Evolutionary conservation across 2,797 vertebrate genomes (phyloP).

Genomic region (Mormyrops attenuatus): DNA sequence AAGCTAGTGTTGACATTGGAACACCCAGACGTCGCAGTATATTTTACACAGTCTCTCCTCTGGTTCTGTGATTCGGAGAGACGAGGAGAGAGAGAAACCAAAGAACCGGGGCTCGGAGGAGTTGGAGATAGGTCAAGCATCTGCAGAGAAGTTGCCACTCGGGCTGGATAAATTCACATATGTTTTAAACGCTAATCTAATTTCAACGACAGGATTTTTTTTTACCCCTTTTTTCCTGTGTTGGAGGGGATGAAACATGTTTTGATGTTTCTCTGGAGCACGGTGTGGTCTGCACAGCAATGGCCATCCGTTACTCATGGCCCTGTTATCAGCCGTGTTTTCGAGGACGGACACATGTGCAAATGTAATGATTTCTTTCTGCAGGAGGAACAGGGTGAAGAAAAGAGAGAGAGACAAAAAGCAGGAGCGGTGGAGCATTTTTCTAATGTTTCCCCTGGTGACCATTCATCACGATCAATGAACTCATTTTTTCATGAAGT

Average conservation of each 20-base stretch:
- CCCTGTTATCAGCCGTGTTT: slow-evolving; percentile 53
- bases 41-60: slow-evolving; percentile 1
- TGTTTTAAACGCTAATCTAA: slow-evolving; percentile 78
- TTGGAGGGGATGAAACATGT: slow-evolving; percentile 50
- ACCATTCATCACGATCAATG: slow-evolving; percentile 48
- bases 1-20: slow-evolving; percentile 7
- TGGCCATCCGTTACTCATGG: slow-evolving; percentile 49
- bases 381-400: slow-evolving; percentile 30
- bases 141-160: slow-evolving; percentile 58
- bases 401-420: slow-evolving; percentile 24
- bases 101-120: slow-evolving; percentile 33
- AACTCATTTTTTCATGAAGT: slow-evolving; percentile 36
- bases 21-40: slow-evolving; percentile 1
- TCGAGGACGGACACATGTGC: slow-evolving; percentile 52
- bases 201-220: slow-evolving; percentile 69
- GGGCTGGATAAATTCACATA: slow-evolving; percentile 66
- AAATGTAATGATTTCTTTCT: slow-evolving; percentile 51
- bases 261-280: slow-evolving; percentile 69
- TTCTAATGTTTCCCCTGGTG: slow-evolving; percentile 42
- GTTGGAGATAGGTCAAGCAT: slow-evolving; percentile 45
- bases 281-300: slow-evolving; percentile 51
- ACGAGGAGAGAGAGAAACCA: slow-evolving; percentile 28
- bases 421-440: slow-evolving; percentile 33
- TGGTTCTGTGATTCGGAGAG: slow-evolving; percentile 24
- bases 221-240: slow-evolving; percentile 36